Evolutionary conservation across 2,113 vertebrate genomes (phyloP).

Genomic region (Xenus cinereus): DNA sequence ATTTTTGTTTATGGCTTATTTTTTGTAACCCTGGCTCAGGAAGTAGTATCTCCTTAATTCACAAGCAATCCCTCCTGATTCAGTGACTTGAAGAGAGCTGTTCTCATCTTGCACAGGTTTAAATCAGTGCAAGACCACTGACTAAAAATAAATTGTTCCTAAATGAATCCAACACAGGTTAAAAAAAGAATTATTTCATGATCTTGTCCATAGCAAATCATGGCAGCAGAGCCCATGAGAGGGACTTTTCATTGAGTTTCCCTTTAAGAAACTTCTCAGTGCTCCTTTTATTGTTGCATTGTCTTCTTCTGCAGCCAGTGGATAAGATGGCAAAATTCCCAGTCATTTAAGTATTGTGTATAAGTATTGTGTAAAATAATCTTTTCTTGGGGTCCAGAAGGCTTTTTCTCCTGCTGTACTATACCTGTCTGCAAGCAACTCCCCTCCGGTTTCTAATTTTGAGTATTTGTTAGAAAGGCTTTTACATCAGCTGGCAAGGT

Average conservation of each 20-base stretch:
- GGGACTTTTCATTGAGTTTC: background rate
- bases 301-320: constrained; percentile 18
- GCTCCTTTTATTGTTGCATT: background rate
- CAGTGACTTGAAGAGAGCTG: background rate
- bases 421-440: background rate
- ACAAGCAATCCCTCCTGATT: background rate
- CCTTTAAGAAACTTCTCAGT: background rate
- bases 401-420: background rate
- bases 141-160: background rate
- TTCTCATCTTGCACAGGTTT: background rate
- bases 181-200: background rate
- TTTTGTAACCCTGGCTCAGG: background rate
- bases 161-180: background rate
- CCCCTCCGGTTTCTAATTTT: constrained; percentile 10
- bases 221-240: background rate
- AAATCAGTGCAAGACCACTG: background rate
- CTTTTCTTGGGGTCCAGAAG: background rate
- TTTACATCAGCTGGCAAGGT: constrained; percentile 24
- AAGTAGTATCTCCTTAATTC: background rate
- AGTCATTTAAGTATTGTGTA: background rate
- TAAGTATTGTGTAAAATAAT: background rate
- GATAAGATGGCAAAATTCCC: constrained; percentile 11
- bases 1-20: background rate
- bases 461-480: constrained; percentile 25
- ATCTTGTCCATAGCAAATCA: background rate